These are phyloP conservation scores for Chaunax sp. DNA, from an alignment of 2,797 vertebrate species.

Conservation along the genomic window DNA sequence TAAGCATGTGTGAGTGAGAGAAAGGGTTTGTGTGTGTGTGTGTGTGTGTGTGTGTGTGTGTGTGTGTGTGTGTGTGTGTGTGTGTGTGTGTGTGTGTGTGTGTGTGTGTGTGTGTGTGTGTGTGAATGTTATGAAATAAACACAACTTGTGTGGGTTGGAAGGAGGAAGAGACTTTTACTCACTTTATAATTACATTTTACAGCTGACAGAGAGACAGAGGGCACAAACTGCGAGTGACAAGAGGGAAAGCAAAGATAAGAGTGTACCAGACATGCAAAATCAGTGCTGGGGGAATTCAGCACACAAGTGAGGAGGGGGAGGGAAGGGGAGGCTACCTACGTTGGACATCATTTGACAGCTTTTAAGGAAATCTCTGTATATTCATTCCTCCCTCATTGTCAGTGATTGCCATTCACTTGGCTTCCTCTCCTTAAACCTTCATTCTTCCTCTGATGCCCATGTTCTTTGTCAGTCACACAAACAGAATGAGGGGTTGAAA, in stretches of 20 bases:
- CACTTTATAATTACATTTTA: constrained; percentile 79
- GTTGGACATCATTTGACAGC: constrained; percentile 30
- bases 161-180: constrained; percentile 66
- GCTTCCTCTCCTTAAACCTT: constrained; percentile 33
- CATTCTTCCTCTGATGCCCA: constrained; percentile 41
- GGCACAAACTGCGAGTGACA: constrained; percentile 52
- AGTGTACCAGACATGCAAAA: constrained; percentile 35
- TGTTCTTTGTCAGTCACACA: constrained; percentile 51
- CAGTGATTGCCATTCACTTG: constrained; percentile 60
- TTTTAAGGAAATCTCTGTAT: constrained; percentile 54
- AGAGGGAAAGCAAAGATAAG: constrained; percentile 35
- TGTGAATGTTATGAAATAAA: constrained; percentile 69
- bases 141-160: constrained; percentile 69
- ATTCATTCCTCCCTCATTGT: constrained; percentile 43
- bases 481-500: constrained; percentile 57
- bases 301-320: background rate
- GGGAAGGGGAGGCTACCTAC: background rate
- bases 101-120: constrained; percentile 8
- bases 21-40: background rate
- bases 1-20: too few relatives aligned
- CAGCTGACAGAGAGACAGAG: constrained; percentile 56
- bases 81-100: background rate
- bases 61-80: background rate
- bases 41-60: background rate
- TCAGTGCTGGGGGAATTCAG: constrained; percentile 1